Evolutionary conservation across 2,888 invertebrate species (phyloP), one percentile per base, ranked within the genome.

Genomic region (Thecophora atra): DNA sequence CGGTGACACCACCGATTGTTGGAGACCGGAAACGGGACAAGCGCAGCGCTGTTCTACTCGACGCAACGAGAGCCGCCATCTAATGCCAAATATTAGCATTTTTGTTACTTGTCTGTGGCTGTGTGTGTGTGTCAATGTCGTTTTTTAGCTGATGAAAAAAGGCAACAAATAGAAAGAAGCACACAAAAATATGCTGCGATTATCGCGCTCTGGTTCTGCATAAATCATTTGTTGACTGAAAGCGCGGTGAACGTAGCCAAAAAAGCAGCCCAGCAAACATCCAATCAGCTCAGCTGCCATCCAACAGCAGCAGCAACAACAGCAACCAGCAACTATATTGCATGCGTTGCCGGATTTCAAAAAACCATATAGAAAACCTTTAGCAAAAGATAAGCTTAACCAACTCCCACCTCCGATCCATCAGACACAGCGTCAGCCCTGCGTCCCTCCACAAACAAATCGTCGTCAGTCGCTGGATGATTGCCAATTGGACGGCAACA

Each of bases 221-320:
- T 77, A 78, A 78, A 78, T 78, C 77, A 77, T 77, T 77, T 70
- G 75, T 73, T 73, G 58, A 64, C 67, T 66, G 71, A 73, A 71
- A 65, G 47, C 66, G 66, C 52, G 42, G 58, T 54, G 47, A 54
- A 72, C 58, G 30, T 54, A 30, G 24, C 68, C 63, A 56, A 24
- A 37, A 58, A 65, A 42, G 19, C 1, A 52, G 30, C 54, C 42
- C 58, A 66, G 51, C 42, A 26, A 21, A 70, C n/a, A 62, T 11
- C 62, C 26, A 44, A 44, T 26, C 44, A 44, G 17, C 42, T 17
- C 1, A 37, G 37, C 58, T 7, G 24, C 58, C 26, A 26, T 26
- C 26, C 7, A 58, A 7, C 58, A 24, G 26, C 58, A 28, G 7
- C 37, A 47, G 47, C 58, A 24, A 8, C 24, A 26, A 8, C 58